These are phyloP conservation scores for Drepana falcataria DNA, from an alignment of 2,888 invertebrate species.

Conservation along the genomic window DNA sequence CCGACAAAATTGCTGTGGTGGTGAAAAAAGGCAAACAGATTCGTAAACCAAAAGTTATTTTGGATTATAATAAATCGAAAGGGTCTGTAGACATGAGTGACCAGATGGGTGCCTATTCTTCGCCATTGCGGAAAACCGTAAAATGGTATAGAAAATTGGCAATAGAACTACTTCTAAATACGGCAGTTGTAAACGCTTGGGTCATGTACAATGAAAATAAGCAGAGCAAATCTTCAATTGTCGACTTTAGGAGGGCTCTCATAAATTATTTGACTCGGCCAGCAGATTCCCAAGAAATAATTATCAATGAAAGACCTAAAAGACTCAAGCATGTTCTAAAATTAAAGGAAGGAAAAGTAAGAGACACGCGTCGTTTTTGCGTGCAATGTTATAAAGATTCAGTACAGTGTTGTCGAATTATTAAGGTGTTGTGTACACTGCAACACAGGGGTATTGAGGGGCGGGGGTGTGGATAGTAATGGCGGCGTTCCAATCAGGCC, in stretches of 20 bases:
- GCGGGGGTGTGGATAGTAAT: too few species aligned
- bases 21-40: conserved; percentile 19
- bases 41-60: conserved; percentile 22
- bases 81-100: conserved; percentile 34
- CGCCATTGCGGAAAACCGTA: conserved; percentile 33
- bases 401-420: too few species aligned
- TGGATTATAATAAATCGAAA: conserved; percentile 37
- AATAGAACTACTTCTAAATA: conserved; percentile 33
- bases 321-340: conserved; percentile 23
- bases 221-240: conserved; percentile 9
- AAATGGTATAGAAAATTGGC: conserved; percentile 42
- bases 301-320: conserved; percentile 24
- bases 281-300: conserved; percentile 22
- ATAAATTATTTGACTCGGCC: conserved; percentile 12
- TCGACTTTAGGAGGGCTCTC: conserved; percentile 7
- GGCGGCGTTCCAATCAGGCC: too few species aligned
- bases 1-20: conserved; percentile 14
- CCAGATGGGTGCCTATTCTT: conserved; percentile 32
- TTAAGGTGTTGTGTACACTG: too few species aligned
- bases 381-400: conserved; percentile 25
- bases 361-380: conserved; percentile 25
- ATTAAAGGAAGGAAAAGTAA: conserved; percentile 25
- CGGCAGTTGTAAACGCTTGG: conserved; percentile 29
- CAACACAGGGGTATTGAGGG: too few species aligned
- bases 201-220: conserved; percentile 19